These are phyloP conservation scores for Himalopsyche anomala DNA, from an alignment of 2,888 invertebrate genomes.

Conservation along the genomic window DNA sequence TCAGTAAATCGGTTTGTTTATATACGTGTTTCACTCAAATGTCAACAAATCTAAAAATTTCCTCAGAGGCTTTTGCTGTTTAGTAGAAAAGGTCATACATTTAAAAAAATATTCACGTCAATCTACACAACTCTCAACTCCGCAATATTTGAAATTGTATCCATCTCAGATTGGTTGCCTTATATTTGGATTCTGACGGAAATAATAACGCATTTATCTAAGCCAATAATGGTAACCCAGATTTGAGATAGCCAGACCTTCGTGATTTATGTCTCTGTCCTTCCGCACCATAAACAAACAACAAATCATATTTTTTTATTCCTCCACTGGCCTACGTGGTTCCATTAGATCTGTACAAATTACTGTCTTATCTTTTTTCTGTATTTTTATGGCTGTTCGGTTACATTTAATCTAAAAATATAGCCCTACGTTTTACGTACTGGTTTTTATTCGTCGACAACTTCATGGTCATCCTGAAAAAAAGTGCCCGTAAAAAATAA, in stretches of 20 bases:
- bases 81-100: neutral
- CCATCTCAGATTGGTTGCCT: neutral
- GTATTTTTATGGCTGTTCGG: conserved; percentile 41
- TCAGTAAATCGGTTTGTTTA: no score
- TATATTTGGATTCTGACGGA: conserved; percentile 14
- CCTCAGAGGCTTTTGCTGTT: neutral
- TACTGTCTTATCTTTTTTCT: conserved; percentile 41
- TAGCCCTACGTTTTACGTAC: conserved; percentile 6
- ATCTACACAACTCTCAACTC: neutral
- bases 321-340: conserved; percentile 38
- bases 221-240: conserved; percentile 42
- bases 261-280: conserved; percentile 42
- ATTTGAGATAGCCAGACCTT: conserved; percentile 41
- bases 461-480: neutral
- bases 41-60: neutral
- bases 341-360: conserved; percentile 43
- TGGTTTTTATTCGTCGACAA: conserved; percentile 33
- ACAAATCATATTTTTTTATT: conserved; percentile 43
- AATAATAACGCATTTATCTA: conserved; percentile 40
- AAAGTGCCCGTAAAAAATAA: no score
- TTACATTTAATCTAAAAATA: conserved; percentile 43
- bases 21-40: no score
- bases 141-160: neutral
- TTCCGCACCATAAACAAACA: conserved; percentile 43
- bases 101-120: neutral